Evolutionary conservation across 1,140 invertebrate species (phyloP).

Genomic region (Drosophila sturtevanti): DNA sequence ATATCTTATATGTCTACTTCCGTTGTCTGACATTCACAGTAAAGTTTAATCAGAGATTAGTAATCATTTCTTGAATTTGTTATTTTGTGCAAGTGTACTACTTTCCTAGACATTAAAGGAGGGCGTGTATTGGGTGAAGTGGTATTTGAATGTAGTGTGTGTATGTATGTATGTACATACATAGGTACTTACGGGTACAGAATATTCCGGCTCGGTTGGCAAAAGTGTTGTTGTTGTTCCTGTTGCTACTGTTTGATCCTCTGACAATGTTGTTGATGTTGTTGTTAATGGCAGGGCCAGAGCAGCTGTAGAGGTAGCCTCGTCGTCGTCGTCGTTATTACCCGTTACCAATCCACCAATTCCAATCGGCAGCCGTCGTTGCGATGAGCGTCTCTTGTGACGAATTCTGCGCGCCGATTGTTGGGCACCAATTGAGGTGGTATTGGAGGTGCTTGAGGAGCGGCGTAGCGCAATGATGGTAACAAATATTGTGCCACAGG

Average conservation of each 20-base stretch:
- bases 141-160: not conserved
- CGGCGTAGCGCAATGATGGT: conserved; percentile 66
- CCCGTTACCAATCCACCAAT: conserved; percentile 45
- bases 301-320: conserved; percentile 57
- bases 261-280: conserved; percentile 45
- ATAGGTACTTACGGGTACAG: conserved; percentile 82
- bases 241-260: conserved; percentile 38
- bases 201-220: conserved; percentile 82
- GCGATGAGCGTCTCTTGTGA: conserved; percentile 60
- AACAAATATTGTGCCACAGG: conserved; percentile 73
- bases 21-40: not conserved
- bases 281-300: conserved; percentile 76
- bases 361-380: conserved; percentile 56
- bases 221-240: conserved; percentile 73
- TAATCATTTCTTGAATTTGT: not conserved
- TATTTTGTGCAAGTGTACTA: not conserved
- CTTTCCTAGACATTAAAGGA: not conserved
- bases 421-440: conserved; percentile 21
- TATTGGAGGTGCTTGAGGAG: conserved; percentile 36
- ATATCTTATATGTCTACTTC: not conserved
- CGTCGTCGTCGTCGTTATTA: conserved; percentile 15
- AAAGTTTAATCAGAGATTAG: not conserved
- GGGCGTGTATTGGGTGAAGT: conserved; percentile 1
- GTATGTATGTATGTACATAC: not conserved
- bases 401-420: conserved; percentile 61